Percentiles rank a stretch among this genome's conserved stretches.
Conservation (phyloP, 2,113 vertebrate species). For the Chlamydotis undulata region DNA sequence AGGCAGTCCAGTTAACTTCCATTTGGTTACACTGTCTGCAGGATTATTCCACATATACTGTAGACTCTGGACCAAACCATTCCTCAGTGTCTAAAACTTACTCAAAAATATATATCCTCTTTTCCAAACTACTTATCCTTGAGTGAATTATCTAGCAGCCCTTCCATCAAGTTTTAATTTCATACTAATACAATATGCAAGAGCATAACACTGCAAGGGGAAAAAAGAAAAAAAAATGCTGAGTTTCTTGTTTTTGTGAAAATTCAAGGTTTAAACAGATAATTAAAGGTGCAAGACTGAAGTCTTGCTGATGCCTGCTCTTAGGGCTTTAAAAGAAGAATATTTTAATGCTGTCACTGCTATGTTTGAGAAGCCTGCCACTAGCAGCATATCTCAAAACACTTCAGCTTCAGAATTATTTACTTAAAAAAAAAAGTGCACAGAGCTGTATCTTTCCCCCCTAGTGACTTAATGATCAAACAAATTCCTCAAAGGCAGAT, state of each 20-base stretch:
- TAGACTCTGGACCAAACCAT: not conserved
- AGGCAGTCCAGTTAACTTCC: not conserved
- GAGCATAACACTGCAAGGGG: not conserved
- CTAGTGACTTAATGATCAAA: conserved; percentile 40
- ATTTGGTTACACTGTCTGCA: not conserved
- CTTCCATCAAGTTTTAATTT: conserved; percentile 13
- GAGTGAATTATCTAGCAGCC: not conserved
- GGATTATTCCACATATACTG: not conserved
- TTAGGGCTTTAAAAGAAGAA: conserved; percentile 20
- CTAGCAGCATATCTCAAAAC: not conserved
- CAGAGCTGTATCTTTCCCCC: not conserved
- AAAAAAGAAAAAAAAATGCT: not conserved
- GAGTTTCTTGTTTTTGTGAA: conserved; percentile 35
- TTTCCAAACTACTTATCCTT: not conserved
- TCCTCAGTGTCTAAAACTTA: not conserved
- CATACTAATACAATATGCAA: not conserved
- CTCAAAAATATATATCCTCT: not conserved
- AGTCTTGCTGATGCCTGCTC: conserved; percentile 36
- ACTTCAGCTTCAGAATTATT: conserved; percentile 31
- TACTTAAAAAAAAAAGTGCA: not conserved
- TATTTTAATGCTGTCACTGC: conserved; percentile 17
- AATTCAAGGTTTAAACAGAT: conserved; percentile 1
- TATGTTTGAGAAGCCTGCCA: conserved; percentile 31
- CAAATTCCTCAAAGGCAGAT: not conserved
- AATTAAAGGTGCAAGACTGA: conserved; percentile 40